Evolutionary conservation across 2,797 vertebrate species (phyloP).

Genomic region (Tinamus major): DNA sequence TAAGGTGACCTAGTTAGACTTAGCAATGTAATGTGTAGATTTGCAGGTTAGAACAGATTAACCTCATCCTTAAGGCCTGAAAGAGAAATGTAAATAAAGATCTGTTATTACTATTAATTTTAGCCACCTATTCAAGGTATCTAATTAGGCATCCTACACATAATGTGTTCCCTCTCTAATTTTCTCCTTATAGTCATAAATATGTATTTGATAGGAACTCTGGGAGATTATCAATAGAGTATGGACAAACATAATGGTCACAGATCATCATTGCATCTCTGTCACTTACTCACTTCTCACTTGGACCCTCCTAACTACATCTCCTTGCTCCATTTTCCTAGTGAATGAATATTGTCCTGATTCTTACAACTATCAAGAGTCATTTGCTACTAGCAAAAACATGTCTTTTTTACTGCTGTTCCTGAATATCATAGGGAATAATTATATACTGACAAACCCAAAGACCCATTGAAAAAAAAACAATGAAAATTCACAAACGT

Average conservation of each 20-base stretch:
- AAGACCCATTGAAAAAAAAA: too few species aligned
- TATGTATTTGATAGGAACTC: neutral
- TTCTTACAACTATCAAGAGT: neutral
- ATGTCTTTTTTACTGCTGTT: neutral
- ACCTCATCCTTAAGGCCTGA: neutral
- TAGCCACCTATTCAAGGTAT: neutral
- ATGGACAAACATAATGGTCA: neutral
- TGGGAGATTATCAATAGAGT: neutral
- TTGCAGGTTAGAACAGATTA: neutral
- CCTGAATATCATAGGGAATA: neutral
- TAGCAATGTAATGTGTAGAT: neutral
- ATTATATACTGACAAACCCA: neutral
- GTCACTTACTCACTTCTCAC: neutral
- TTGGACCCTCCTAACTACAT: neutral
- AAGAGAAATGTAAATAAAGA: neutral
- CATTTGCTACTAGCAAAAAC: neutral
- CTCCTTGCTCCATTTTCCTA: neutral
- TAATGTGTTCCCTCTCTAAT: neutral
- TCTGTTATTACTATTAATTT: neutral
- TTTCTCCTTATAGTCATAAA: neutral
- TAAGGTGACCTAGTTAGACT: neutral
- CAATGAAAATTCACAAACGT: neutral
- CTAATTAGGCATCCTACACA: neutral
- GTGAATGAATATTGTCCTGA: neutral
- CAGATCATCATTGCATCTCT: neutral